Base-by-base conservation (phyloP, 2,888 invertebrate genomes). In the Monoplex corrugatus region DNA sequence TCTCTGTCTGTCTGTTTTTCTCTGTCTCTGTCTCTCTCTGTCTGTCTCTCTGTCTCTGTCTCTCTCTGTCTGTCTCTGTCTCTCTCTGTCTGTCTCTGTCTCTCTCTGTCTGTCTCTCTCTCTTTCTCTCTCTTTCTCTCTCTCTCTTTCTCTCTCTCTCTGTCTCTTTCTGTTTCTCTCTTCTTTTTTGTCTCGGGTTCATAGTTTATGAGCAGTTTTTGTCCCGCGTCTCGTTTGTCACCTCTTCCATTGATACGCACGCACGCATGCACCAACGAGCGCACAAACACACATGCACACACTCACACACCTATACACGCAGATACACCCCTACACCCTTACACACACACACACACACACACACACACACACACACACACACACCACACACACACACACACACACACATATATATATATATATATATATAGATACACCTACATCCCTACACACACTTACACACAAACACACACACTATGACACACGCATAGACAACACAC, bases 21-120 rank as follows among this genome's bases (percentile, higher is more conserved):
- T 75, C 35, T 6, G n/a, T 75, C 75, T 75, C 35, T 75, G 35
- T 75, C 38, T 75, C 32, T 75, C 35, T 75, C 2, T 75, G 10
- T 75, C 75, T 75, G 35, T 75, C 75, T 35, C n/a, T n/a, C n/a
- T n/a, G n/a, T n/a, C n/a, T n/a, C 68, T 68, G 68, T 19, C 68
- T 3, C 28, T 68, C n/a, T 75, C 38, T 75, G 75, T 80, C 38
- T 68, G 68, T n/a, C n/a, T 23, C n/a, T n/a, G 23, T 68, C 23
- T n/a, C 6, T 50, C 50, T 68, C 68, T 68, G 28, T 0, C 68
- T 68, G 1, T 3, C 28, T 2, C 16, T 68, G 28, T 5, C 0
- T 13, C 28, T 5, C 8, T 68, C 0, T 68, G 28, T 68, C 68
- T 68, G 28, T 13, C 6, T 68, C 68, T 68, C 0, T 68, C 3